A percentile compares a stretch with the other conserved stretches of the same genome.
Evolutionary conservation across 2,113 vertebrate species (phyloP).

Genomic region (Aspiorhynchus laticeps): DNA sequence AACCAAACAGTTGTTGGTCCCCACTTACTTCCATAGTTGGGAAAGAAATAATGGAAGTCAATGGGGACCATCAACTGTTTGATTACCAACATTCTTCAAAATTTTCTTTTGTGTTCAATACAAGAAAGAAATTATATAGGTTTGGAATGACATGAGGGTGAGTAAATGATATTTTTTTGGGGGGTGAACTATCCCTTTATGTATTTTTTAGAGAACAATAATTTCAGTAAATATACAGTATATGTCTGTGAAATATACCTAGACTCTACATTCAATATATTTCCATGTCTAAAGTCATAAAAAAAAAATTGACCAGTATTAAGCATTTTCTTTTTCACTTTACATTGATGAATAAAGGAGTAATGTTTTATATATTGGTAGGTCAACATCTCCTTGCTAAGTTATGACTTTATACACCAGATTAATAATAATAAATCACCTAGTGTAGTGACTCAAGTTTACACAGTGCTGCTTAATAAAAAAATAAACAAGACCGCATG

Average conservation of each 20-base stretch:
- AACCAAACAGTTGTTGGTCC: no score
- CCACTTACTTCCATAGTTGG: no score
- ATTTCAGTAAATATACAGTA: background rate
- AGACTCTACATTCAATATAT: background rate
- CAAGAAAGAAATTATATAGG: no score
- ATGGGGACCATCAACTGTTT: no score
- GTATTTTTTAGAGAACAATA: background rate
- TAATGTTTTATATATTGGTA: background rate
- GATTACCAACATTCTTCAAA: no score
- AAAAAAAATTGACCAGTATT: background rate
- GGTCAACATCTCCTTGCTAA: background rate
- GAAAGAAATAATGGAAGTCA: no score
- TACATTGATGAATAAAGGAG: background rate
- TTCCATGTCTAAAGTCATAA: background rate
- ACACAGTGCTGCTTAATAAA: background rate
- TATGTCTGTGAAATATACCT: background rate
- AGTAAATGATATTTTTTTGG: no score
- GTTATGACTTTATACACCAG: background rate
- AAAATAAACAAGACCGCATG: background rate
- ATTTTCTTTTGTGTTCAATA: no score
- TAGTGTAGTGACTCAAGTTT: background rate
- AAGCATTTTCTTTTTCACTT: background rate
- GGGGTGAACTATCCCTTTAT: no score
- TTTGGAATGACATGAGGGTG: no score
- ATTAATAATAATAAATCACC: background rate